Conservation (phyloP, 1,140 invertebrate genomes). For the Drosophila seguyi region DNA sequence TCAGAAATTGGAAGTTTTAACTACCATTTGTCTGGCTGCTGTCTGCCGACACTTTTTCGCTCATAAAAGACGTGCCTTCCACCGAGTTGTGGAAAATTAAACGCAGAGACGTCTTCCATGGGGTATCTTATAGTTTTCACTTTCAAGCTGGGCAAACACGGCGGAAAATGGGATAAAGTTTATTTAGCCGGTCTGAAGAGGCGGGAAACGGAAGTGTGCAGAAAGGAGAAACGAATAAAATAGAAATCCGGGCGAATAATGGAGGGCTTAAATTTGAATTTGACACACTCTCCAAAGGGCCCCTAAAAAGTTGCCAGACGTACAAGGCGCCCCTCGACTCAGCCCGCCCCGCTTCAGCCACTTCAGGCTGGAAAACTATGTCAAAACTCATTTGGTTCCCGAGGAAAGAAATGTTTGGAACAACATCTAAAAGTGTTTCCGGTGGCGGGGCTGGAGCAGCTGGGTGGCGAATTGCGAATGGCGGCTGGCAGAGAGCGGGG, state of each 20-base stretch:
- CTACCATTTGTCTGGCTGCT: conserved; percentile 12
- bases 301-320: conserved; percentile 28
- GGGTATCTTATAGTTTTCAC: conserved; percentile 23
- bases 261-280: conserved; percentile 14
- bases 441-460: neutral
- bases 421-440: conserved; percentile 38
- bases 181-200: conserved; percentile 9
- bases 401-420: conserved; percentile 27
- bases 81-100: neutral
- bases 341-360: neutral
- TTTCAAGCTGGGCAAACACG: conserved; percentile 11
- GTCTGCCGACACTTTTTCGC: conserved; percentile 21
- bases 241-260: neutral
- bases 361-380: conserved; percentile 37
- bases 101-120: conserved; percentile 1
- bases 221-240: conserved; percentile 12
- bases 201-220: conserved; percentile 2
- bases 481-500: neutral
- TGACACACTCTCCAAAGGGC: conserved; percentile 35
- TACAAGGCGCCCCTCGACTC: neutral
- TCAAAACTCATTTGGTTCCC: conserved; percentile 42
- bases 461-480: neutral
- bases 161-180: conserved; percentile 19
- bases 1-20: neutral
- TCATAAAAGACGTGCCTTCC: conserved; percentile 6